A percentile compares a stretch with the other conserved stretches of the same genome.
phyloP scores from a whole-genome alignment of 2,797 vertebrate species.

The Pogonophryne albipinna region DNA sequence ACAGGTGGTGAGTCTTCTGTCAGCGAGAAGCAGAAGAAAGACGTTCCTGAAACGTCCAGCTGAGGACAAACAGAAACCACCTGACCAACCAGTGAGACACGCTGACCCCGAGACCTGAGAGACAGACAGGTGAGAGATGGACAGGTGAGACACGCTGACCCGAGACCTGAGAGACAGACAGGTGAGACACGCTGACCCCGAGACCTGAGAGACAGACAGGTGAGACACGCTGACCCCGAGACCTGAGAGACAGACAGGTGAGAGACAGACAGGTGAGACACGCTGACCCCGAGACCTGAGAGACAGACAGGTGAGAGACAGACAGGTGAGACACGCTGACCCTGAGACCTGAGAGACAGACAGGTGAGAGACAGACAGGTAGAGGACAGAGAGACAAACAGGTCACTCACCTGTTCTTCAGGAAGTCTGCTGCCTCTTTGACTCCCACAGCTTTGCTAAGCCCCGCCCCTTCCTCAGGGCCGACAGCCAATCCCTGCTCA shows the following conservation, averaged over 20 bases:
- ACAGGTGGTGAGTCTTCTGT: conserved; percentile 42
- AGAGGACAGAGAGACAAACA: background rate
- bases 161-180: too few relatives aligned
- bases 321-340: too few relatives aligned
- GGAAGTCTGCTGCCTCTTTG: conserved; percentile 63
- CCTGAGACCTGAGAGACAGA: too few relatives aligned
- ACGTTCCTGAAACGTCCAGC: conserved; percentile 72
- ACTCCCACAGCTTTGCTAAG: conserved; percentile 67
- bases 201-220: too few relatives aligned
- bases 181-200: too few relatives aligned
- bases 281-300: too few relatives aligned
- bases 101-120: background rate
- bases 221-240: too few relatives aligned
- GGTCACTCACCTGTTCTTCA: conserved; percentile 65
- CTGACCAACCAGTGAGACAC: conserved; percentile 55
- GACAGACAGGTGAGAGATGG: background rate
- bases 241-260: too few relatives aligned
- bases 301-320: too few relatives aligned
- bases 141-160: too few relatives aligned
- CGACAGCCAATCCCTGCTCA: conserved; percentile 62
- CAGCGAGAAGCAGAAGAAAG: conserved; percentile 81
- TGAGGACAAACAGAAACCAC: conserved; percentile 76
- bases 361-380: too few relatives aligned
- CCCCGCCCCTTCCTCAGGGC: conserved; percentile 71
- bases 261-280: too few relatives aligned